Base-by-base conservation (phyloP, 1,140 invertebrate genomes). In the Drosophila bocki region DNA sequence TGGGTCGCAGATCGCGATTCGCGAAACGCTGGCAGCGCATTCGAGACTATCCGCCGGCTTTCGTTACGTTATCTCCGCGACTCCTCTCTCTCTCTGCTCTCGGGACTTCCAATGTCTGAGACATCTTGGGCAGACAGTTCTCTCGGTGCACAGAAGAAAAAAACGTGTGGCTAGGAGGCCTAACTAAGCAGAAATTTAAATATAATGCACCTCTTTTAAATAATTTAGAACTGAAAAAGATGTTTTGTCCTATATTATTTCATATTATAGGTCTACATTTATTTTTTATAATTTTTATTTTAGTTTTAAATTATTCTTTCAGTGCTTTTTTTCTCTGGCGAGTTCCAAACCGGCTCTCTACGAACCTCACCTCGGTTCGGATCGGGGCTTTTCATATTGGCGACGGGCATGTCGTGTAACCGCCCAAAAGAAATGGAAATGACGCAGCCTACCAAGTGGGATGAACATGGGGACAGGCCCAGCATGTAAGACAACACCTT, bases 21-120 rank as follows among this genome's bases (percentile, higher is more conserved):
- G 78, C 63, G 42, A 63, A 37, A 29, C 71, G 68, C 76, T 58
- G 58, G 70, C 63, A 62, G 78, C 63, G 76, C 74, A 65, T 87
- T 84, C 84, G 81, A 88, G 84, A 88, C 78, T 68, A 68, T 83
- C 77, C 84, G 61, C 83, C 84, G 80, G 83, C 83, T 87, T 86
- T 86, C 83, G 80, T 80, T 75, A 65, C 50, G 80, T 80, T 75
- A 65, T 60, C 59, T 45, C 33, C 32, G 50, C 47, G 37, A 12
- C 22, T 22, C n/a, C n/a, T n/a, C 50, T 42, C 59, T 35, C 61
- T n/a, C 9, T 15, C 17, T 8, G 29, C 29, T 17, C 45, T n/a
- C 15, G 9, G 15, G 47, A 29, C 33, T 19, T 19, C 11, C 13
- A 15, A 37, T 37, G 32, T 19, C 58, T 33, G 22, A 67, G 42